Evolutionary conservation across 2,888 invertebrate genomes (phyloP).

Genomic region (Drosophila mulleri): DNA sequence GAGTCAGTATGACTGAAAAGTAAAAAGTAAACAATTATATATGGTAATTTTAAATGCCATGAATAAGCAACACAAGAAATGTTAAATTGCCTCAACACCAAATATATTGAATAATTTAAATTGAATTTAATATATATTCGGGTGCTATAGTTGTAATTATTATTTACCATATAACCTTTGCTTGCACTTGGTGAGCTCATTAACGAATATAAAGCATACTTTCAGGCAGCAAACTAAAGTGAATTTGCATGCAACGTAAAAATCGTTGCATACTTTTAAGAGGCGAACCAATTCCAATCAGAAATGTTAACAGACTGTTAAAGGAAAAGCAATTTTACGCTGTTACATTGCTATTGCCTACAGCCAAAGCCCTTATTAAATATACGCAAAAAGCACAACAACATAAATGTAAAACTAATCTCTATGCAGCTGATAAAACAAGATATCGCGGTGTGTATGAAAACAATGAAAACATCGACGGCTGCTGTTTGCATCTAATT

Average conservation of each 20-base stretch:
- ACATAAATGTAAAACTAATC: background rate
- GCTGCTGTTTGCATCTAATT: slow-evolving; percentile 14
- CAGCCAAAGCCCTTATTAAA: background rate
- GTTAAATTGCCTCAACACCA: too few relatives aligned
- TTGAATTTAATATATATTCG: too few relatives aligned
- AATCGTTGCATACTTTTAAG: slow-evolving; percentile 33
- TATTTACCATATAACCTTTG: background rate
- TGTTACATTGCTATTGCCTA: background rate
- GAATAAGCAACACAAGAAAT: too few relatives aligned
- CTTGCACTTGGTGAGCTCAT: background rate
- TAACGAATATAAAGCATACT: slow-evolving; percentile 47
- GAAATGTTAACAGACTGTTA: background rate
- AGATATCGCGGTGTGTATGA: slow-evolving; percentile 1
- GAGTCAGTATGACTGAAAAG: background rate
- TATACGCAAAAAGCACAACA: slow-evolving; percentile 14
- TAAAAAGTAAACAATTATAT: background rate
- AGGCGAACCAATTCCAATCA: background rate
- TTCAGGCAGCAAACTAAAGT: slow-evolving; percentile 33
- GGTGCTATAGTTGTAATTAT: too few relatives aligned
- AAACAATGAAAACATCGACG: slow-evolving; percentile 4
- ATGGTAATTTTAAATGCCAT: too few relatives aligned
- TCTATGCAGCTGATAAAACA: slow-evolving; percentile 13
- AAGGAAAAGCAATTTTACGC: background rate
- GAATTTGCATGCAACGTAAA: rapidly evolving
- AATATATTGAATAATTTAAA: too few relatives aligned